Evolutionary conservation across 2,888 invertebrate genomes (phyloP).

Genomic region (Cephalotes varians): DNA sequence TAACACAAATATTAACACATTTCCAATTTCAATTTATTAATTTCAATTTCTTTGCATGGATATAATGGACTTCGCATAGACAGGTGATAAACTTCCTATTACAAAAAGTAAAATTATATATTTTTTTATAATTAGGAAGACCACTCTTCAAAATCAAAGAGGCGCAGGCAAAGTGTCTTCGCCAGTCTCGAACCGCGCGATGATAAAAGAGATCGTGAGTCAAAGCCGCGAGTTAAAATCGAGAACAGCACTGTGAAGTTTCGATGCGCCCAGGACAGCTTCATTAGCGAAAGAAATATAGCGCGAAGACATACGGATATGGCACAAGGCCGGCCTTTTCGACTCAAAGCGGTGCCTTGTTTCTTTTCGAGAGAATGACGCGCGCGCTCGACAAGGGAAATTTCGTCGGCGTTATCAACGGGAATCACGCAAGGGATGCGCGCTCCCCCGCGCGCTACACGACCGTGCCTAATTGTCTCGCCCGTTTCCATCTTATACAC

Average conservation of each 20-base stretch:
- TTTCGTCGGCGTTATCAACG: slow-evolving; percentile 42
- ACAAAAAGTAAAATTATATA: background rate
- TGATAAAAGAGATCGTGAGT: background rate
- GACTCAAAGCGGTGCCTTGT: slow-evolving; percentile 26
- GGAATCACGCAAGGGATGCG: slow-evolving; percentile 38
- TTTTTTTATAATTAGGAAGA: background rate
- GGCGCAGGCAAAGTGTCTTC: background rate
- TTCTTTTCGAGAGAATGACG: slow-evolving; percentile 29
- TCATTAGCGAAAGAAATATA: slow-evolving; percentile 35
- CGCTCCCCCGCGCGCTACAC: background rate
- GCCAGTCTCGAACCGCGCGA: background rate
- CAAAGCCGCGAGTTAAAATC: slow-evolving; percentile 23
- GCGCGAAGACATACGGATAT: slow-evolving; percentile 33
- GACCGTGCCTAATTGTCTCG: slow-evolving; percentile 44
- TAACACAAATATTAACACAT: too few species aligned
- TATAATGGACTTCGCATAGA: too few species aligned
- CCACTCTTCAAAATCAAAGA: slow-evolving; percentile 6
- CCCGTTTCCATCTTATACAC: slow-evolving; percentile 48
- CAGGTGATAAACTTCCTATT: too few species aligned
- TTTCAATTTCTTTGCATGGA: too few species aligned
- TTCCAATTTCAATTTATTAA: too few species aligned
- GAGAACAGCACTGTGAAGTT: slow-evolving; percentile 12
- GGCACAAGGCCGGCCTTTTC: background rate
- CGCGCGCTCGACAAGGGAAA: slow-evolving; percentile 17
- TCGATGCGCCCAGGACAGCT: slow-evolving; percentile 7